Evolutionary conservation across 2,888 invertebrate genomes (phyloP).

Genomic region (Agrotis ipsilon): DNA sequence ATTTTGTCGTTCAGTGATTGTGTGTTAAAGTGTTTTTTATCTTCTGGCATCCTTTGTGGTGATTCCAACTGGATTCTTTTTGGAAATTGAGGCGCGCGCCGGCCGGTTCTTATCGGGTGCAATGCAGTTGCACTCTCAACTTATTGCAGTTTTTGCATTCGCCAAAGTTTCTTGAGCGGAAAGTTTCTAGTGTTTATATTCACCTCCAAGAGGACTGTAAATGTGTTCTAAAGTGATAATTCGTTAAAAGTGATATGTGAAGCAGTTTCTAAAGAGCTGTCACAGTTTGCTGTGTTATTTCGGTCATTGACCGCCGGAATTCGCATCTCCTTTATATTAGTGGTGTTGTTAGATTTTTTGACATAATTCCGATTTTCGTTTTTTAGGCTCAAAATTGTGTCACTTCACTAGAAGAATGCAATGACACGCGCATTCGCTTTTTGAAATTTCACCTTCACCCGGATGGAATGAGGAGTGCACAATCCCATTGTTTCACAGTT

Average conservation of each 20-base stretch:
- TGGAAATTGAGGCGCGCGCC: constrained; percentile 89
- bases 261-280: constrained; percentile 84
- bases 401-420: constrained; percentile 87
- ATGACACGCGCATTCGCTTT: constrained; percentile 88
- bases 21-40: constrained; percentile 84
- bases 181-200: constrained; percentile 87
- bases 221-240: constrained; percentile 86
- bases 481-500: constrained; percentile 90
- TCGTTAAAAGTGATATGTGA: constrained; percentile 84
- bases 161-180: constrained; percentile 88
- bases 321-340: constrained; percentile 87
- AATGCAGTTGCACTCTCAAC: constrained; percentile 91
- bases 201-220: constrained; percentile 78
- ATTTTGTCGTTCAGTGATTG: constrained; percentile 82
- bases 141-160: constrained; percentile 91
- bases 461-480: constrained; percentile 91
- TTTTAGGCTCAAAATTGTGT: constrained; percentile 84
- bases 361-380: constrained; percentile 84
- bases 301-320: constrained; percentile 91
- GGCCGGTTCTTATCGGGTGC: constrained; percentile 91
- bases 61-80: constrained; percentile 88
- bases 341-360: constrained; percentile 81
- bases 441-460: constrained; percentile 88
- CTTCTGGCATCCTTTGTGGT: constrained; percentile 77
- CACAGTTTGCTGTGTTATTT: constrained; percentile 89